Evolutionary conservation across 1,140 invertebrate species (phyloP), one percentile per base, ranked within the genome.

Genomic region (Homalodisca vitripennis): DNA sequence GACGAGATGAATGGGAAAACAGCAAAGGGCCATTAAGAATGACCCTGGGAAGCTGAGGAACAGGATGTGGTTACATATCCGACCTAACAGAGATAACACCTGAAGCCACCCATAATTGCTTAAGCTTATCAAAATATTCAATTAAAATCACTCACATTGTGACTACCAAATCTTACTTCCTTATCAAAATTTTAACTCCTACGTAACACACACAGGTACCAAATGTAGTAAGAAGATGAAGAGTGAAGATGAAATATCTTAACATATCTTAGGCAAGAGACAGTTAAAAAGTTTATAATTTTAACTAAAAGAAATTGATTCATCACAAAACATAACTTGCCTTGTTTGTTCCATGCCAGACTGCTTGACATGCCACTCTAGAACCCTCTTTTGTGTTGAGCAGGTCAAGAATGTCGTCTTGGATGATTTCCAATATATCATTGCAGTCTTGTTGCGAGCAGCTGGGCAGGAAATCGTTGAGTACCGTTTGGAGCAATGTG

Each of bases 331-430:
- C 24, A 3, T 60, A 60, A 57, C 47, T 79, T 51, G 84, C 82
- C 81, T 95, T 95, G 65, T 87, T 88, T n/a, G 88, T 89, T 1
- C 92, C 90, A 78, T 92, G 83, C 92, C 95, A 97, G 55, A 98
- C 85, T 77, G 93, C 94, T 29, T 90, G 80, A 78, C 92, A 88
- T 6, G 89, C 92, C 0, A 91, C 86, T 74, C 88, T 85, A 3
- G 89, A 84, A 20, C 96, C 96, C 72, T 91, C 88, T 77, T 90
- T 88, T 0, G 93, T 94, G 75, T 93, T 91, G 29, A 92, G 84
- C 71, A 98, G 87, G 70, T 92, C 87, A 1, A 90, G 84, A 51
- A 95, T 82, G 31, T 88, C 83, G 26, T 88, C 84, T 68, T 87
- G 84, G 20, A 94, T 78, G 24, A 85, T 84, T 65, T 87, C 85